Percentiles rank a stretch among this genome's conserved stretches.
phyloP scores from a whole-genome alignment of 2,797 vertebrate species.

The Fratercula arctica region DNA sequence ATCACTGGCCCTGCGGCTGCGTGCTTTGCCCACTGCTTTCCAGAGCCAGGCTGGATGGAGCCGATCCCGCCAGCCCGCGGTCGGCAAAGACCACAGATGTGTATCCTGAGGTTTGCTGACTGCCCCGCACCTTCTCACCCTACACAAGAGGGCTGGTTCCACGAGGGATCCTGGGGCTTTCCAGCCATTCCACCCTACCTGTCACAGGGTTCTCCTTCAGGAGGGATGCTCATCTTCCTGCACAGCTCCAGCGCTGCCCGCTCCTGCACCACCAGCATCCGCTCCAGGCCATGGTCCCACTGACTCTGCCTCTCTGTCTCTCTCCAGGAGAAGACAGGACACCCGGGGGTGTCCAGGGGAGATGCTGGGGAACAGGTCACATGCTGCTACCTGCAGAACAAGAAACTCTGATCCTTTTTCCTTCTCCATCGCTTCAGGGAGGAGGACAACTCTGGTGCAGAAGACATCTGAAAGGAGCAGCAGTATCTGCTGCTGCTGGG shows the following conservation, averaged over 20 bases:
- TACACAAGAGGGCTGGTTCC: background rate
- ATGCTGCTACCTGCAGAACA: background rate
- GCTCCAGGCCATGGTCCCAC: background rate
- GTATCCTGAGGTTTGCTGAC: background rate
- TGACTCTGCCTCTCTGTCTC: background rate
- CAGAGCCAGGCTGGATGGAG: background rate
- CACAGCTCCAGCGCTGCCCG: fast-evolving
- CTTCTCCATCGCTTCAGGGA: background rate
- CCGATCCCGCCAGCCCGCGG: background rate
- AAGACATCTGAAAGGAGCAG: background rate
- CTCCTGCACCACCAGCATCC: background rate
- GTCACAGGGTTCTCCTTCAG: background rate
- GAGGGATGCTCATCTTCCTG: background rate
- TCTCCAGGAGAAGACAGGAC: background rate
- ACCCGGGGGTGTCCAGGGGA: too few relatives aligned
- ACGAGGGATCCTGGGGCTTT: background rate
- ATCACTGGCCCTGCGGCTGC: background rate
- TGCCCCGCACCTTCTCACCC: fast-evolving
- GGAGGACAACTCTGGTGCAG: background rate
- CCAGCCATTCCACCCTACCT: background rate
- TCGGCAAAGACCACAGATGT: fast-evolving
- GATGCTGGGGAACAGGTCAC: background rate
- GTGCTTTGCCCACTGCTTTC: background rate
- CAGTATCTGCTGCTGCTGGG: background rate
- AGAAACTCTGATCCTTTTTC: background rate